Evolutionary conservation across 1,140 invertebrate genomes (phyloP).

Genomic region (Calliopsis andreniformis): DNA sequence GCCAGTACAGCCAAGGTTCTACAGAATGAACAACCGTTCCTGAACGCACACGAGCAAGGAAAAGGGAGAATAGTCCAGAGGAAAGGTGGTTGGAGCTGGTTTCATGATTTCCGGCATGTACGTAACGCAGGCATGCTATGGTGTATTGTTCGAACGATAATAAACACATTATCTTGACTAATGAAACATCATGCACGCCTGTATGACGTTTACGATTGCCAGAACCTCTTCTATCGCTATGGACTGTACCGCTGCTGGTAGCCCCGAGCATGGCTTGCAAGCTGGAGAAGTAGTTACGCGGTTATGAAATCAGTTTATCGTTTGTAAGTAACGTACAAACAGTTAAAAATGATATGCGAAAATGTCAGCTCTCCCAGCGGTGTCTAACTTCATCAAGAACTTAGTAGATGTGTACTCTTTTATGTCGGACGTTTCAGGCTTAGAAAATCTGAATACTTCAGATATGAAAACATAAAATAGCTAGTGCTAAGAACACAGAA

Average conservation of each 20-base stretch:
- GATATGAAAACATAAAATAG: too few relatives aligned
- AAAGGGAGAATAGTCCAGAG: constrained; percentile 1
- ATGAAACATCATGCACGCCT: constrained; percentile 55
- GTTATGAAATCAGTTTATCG: not conserved
- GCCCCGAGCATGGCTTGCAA: not conserved
- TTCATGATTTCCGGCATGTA: constrained; percentile 50
- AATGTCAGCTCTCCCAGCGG: too few relatives aligned
- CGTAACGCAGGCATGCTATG: constrained; percentile 28
- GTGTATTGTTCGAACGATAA: constrained; percentile 53
- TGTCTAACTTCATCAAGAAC: too few relatives aligned
- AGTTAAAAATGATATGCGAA: too few relatives aligned
- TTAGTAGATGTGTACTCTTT: too few relatives aligned
- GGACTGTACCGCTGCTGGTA: not conserved
- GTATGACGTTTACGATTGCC: constrained; percentile 47
- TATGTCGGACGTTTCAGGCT: too few relatives aligned
- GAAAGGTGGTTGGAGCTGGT: constrained; percentile 31
- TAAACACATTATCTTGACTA: constrained; percentile 67
- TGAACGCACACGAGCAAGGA: not conserved
- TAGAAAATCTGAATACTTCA: too few relatives aligned
- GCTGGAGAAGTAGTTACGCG: not conserved
- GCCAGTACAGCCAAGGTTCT: constrained; percentile 56
- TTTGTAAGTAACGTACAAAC: too few relatives aligned
- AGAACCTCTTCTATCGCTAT: not conserved
- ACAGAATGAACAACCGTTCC: constrained; percentile 46
- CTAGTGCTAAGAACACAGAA: too few relatives aligned